Base-by-base conservation (phyloP, 2,888 invertebrate genomes). In the Leptinotarsa rubiginosa region DNA sequence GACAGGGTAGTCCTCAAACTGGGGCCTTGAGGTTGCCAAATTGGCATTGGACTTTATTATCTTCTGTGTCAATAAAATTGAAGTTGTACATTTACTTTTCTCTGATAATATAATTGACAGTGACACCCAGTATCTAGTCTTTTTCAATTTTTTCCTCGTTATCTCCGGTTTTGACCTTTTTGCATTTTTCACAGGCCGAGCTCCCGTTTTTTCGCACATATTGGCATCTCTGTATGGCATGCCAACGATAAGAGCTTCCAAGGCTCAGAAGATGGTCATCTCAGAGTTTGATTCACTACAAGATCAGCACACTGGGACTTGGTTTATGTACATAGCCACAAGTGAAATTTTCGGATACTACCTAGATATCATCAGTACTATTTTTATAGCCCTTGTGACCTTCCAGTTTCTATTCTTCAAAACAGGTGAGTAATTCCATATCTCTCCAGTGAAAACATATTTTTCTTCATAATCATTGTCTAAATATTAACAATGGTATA, bases 131-230 rank as follows among this genome's bases (percentile, higher is more conserved):
- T 10, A 10, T 41, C 41, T 41, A 2, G 4, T 50, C n/a, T 15
- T 50, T n/a, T 50, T 50, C 15, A 16, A 50, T 50, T 4, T 50
- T n/a, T 50, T n/a, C 4, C 0, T 56, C 41, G 2, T 41, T 41
- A 41, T 41, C 18, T 56, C 22, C 18, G 1, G 13, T 56, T 13
- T 2, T 47, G 47, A 65, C 13, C 2, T 16, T n/a, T n/a, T 47
- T 52, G 3, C 16, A 31, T 22, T 31, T 18, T 65, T 50, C 84
- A 85, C 89, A 89, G 95, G 93, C 71, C 91, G 95, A 77, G 96
- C 97, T 87, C 97, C 98, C 0, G 95, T 98, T 0, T 97, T 97
- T 86, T 95, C 96, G 0, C 96, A 97, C 85, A 91, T 97, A 79
- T 93, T 94, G n/a, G 94, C 96, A 0, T 93, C 96, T 0, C 89